phyloP scores from a whole-genome alignment of 35 echinoderm and acorn worm species.

The Apostichopus californicus region DNA sequence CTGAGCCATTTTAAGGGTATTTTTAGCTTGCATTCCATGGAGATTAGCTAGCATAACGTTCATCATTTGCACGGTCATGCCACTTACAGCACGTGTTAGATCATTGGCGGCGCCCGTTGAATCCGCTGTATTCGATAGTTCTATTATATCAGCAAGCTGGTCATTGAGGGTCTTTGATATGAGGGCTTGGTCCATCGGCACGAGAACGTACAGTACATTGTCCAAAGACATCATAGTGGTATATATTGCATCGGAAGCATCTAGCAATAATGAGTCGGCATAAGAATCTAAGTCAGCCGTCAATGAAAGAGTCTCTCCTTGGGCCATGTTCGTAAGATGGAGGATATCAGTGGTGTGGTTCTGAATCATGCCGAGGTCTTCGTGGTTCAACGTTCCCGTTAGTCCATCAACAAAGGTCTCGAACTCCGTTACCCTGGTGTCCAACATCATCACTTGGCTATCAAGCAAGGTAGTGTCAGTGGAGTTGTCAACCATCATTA shows the following conservation, averaged over 20 bases:
- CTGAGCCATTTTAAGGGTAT: conserved; percentile 68
- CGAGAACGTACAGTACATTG: conserved; percentile 32
- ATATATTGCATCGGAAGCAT: conserved; percentile 7
- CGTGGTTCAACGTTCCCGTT: not conserved
- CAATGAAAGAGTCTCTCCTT: not conserved
- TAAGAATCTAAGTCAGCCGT: not conserved
- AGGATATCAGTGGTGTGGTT: conserved; percentile 37
- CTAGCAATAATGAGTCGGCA: conserved; percentile 1
- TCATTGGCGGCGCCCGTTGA: not conserved
- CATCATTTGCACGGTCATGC: conserved; percentile 71
- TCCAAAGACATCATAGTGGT: conserved; percentile 51
- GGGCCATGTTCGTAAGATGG: not conserved
- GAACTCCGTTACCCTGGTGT: conserved; percentile 13
- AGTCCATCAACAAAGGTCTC: conserved; percentile 44
- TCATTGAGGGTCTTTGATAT: not conserved
- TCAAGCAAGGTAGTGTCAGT: conserved; percentile 12
- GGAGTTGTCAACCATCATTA: not conserved
- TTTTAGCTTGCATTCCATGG: conserved; percentile 63
- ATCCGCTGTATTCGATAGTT: not conserved
- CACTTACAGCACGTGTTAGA: conserved; percentile 24
- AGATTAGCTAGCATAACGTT: conserved; percentile 60
- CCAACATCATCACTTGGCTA: not conserved
- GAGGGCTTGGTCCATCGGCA: not conserved
- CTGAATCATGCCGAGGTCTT: conserved; percentile 22
- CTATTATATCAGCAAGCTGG: not conserved